These are phyloP conservation scores for Neolamprologus variostigma DNA, from an alignment of 2,113 vertebrate genomes.

Conservation along the genomic window DNA sequence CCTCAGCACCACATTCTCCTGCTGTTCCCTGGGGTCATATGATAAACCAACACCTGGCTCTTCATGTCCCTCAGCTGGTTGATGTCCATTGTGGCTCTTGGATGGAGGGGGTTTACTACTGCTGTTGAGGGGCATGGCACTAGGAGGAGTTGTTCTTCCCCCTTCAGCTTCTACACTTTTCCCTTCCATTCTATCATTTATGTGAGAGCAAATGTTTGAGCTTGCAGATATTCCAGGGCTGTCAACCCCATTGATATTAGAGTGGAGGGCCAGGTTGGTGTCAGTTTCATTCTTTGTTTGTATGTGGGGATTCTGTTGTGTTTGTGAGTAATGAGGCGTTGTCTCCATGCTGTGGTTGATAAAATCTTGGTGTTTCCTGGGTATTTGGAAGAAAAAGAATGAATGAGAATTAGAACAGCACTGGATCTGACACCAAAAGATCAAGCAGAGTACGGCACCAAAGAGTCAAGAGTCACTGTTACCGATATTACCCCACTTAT, in stretches of 20 bases:
- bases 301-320: conserved; percentile 52
- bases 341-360: conserved; percentile 49
- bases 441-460: background rate
- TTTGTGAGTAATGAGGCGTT: conserved; percentile 60
- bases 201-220: conserved; percentile 4
- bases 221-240: background rate
- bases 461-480: background rate
- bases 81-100: conserved; percentile 20
- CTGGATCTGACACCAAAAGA: background rate
- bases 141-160: conserved; percentile 27
- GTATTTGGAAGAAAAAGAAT: background rate
- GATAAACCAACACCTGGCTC: conserved; percentile 8
- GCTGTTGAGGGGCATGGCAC: conserved; percentile 26
- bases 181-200: background rate
- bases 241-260: conserved; percentile 48
- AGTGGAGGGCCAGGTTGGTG: background rate
- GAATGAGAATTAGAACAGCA: background rate
- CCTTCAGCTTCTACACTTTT: background rate
- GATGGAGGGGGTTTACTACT: background rate
- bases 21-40: conserved; percentile 9
- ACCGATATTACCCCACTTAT: background rate
- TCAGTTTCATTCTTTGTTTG: conserved; percentile 57
- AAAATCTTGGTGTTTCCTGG: conserved; percentile 66
- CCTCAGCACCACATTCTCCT: conserved; percentile 68
- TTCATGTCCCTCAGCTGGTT: background rate